phyloP scores from a whole-genome alignment of 2,888 invertebrate species.

The Stenichneumon culpator region DNA sequence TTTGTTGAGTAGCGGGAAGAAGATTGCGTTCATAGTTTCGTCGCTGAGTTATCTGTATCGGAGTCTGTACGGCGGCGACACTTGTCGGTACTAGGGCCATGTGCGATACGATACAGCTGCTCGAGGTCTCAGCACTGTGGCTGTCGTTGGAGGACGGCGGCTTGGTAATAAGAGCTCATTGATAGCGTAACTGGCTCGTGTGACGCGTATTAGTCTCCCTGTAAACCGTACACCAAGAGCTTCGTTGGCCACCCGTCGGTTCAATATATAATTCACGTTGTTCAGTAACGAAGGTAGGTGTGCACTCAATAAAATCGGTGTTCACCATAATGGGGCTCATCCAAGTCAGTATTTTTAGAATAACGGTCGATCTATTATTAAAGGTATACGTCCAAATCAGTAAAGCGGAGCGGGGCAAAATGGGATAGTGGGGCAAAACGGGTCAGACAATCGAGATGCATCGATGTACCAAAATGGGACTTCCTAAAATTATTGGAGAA shows the following conservation, averaged over 20 bases:
- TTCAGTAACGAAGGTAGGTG: neutral
- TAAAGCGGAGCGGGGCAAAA: no score
- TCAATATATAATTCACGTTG: neutral
- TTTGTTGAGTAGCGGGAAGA: no score
- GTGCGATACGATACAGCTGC: slow-evolving; percentile 9
- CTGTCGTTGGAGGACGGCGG: neutral
- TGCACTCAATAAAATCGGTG: neutral
- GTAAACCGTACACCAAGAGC: neutral
- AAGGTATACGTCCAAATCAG: no score
- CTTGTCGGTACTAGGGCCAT: slow-evolving; percentile 5
- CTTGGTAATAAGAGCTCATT: slow-evolving; percentile 16
- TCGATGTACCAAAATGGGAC: no score
- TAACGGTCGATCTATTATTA: neutral
- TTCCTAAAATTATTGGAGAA: no score
- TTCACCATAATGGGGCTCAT: neutral
- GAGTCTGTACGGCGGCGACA: slow-evolving; percentile 66
- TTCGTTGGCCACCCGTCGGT: neutral
- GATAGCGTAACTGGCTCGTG: neutral
- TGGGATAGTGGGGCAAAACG: no score
- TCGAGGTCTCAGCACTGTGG: slow-evolving; percentile 14
- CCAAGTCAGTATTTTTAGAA: neutral
- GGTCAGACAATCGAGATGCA: no score
- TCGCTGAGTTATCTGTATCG: slow-evolving; percentile 47
- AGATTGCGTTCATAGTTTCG: slow-evolving; percentile 28
- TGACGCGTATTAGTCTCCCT: neutral